Evolutionary conservation across 2,888 invertebrate species (phyloP).

Genomic region (Octonoba sinensis): DNA sequence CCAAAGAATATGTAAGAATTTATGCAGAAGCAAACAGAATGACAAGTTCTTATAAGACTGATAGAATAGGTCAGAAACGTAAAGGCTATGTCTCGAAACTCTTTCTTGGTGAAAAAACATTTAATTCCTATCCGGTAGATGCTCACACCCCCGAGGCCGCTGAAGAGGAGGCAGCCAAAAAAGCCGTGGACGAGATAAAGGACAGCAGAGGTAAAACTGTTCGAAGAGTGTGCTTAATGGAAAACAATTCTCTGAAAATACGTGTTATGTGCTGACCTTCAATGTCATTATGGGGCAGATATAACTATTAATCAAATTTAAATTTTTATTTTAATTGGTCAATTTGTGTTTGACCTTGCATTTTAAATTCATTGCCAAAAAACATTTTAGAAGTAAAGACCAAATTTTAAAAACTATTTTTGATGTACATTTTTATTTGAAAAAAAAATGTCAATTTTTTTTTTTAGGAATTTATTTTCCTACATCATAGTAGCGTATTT

Average conservation of each 20-base stretch:
- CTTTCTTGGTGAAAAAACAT: conserved; percentile 23
- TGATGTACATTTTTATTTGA: too few species aligned
- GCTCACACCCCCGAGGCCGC: conserved; percentile 40
- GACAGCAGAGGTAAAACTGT: conserved; percentile 21
- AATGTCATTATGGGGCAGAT: too few species aligned
- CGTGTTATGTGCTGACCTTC: conserved; percentile 8
- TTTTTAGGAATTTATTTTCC: too few species aligned
- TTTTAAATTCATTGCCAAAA: background rate
- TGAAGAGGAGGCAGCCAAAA: conserved; percentile 58
- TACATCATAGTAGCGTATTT: too few species aligned
- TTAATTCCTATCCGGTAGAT: conserved; percentile 51
- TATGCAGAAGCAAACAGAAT: conserved; percentile 39
- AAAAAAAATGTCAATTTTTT: too few species aligned
- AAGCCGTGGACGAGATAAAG: conserved; percentile 51
- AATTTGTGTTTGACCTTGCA: background rate
- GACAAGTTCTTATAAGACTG: background rate
- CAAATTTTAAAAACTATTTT: too few species aligned
- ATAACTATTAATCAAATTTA: too few species aligned
- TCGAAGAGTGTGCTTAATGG: conserved; percentile 16
- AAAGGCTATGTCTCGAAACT: conserved; percentile 51
- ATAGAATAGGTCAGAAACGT: conserved; percentile 21
- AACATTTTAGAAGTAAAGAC: background rate
- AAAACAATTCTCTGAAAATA: conserved; percentile 28
- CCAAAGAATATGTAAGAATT: conserved; percentile 39
- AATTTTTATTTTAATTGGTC: background rate